A percentile compares a stretch with the other conserved stretches of the same genome.
These are phyloP conservation scores for Drosophila arawakana DNA, from an alignment of 1,140 invertebrate species.

Conservation along the genomic window DNA sequence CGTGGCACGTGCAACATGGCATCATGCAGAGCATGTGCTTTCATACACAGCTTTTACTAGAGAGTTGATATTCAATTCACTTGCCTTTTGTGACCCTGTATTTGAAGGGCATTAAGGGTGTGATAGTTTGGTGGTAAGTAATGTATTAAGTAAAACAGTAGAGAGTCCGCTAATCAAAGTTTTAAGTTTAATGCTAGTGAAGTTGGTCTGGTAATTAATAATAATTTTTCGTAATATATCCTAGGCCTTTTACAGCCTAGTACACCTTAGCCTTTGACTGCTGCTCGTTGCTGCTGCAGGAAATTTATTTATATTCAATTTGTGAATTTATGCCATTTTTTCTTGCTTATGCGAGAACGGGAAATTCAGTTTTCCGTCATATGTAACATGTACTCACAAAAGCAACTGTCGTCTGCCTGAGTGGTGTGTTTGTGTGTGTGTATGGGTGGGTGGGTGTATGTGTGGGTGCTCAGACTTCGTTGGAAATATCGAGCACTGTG, in stretches of 20 bases:
- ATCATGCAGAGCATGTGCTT: constrained; percentile 33
- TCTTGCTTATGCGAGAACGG: constrained; percentile 44
- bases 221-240: too few relatives aligned
- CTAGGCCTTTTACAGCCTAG: background rate
- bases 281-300: constrained; percentile 60
- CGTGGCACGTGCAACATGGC: constrained; percentile 62
- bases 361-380: constrained; percentile 65
- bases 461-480: constrained; percentile 6
- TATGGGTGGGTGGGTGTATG: constrained; percentile 5
- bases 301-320: constrained; percentile 83
- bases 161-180: too few relatives aligned
- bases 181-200: too few relatives aligned
- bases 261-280: background rate
- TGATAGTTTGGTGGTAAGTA: too few relatives aligned
- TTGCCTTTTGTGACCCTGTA: constrained; percentile 2
- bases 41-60: background rate
- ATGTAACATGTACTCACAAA: constrained; percentile 6
- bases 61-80: constrained; percentile 9
- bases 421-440: constrained; percentile 23
- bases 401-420: background rate
- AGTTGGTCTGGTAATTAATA: too few relatives aligned
- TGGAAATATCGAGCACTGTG: constrained; percentile 32
- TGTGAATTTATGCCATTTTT: constrained; percentile 70
- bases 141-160: too few relatives aligned
- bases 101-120: too few relatives aligned